Percentiles rank a stretch among this genome's conserved stretches.
phyloP scores from a whole-genome alignment of 2,888 invertebrate species.

The Drosophila nr. perissopoda region DNA sequence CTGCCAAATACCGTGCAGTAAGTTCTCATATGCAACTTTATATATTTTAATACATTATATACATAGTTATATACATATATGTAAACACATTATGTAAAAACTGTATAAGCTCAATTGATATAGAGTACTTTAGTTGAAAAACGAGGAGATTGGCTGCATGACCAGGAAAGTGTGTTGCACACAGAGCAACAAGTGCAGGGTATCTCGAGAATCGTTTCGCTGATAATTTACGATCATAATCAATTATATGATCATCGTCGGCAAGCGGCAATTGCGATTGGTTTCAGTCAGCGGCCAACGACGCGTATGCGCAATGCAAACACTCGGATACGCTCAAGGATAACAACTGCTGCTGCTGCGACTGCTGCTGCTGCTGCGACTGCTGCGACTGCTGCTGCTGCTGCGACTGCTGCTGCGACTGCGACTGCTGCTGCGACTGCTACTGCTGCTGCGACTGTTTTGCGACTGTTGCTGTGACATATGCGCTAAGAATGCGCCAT shows the following conservation, averaged over 20 bases:
- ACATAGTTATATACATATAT: neutral
- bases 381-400: neutral
- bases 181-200: neutral
- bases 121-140: too few species aligned
- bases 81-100: rapidly evolving
- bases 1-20: neutral
- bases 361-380: neutral
- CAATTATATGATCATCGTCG: conserved; percentile 46
- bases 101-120: neutral
- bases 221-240: conserved; percentile 46
- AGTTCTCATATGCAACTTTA: neutral
- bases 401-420: conserved; percentile 12
- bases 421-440: conserved; percentile 1
- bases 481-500: conserved; percentile 73
- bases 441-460: conserved; percentile 20
- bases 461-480: conserved; percentile 53
- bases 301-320: conserved; percentile 65
- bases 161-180: neutral
- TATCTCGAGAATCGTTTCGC: conserved; percentile 19
- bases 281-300: conserved; percentile 37
- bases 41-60: too few species aligned
- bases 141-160: neutral
- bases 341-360: conserved; percentile 39
- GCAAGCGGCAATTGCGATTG: conserved; percentile 23
- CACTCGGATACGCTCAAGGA: conserved; percentile 56